phyloP scores from a whole-genome alignment of 2,888 invertebrate species.

The Drosophila suboccidentalis region DNA sequence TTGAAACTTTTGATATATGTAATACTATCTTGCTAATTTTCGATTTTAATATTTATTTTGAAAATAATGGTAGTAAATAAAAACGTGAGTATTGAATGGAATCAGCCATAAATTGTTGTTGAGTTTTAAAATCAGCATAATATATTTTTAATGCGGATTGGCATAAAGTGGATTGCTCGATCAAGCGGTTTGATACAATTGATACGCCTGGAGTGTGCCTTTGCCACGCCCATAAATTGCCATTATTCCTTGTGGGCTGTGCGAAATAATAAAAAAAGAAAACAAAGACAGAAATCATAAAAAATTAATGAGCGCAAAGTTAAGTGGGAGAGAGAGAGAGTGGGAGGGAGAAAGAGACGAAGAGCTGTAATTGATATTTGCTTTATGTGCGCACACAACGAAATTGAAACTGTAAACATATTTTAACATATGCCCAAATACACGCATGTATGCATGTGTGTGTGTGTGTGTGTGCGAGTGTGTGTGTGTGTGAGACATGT shows the following conservation, averaged over 20 bases:
- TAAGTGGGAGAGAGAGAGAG: not conserved
- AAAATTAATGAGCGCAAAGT: slow-evolving; percentile 13
- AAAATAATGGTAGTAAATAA: not conserved
- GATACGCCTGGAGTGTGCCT: slow-evolving; percentile 41
- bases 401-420: slow-evolving; percentile 66
- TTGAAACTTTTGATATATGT: not conserved
- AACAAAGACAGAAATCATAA: slow-evolving; percentile 34
- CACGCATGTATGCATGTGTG: not conserved
- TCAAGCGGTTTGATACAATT: slow-evolving; percentile 15
- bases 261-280: slow-evolving; percentile 9
- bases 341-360: slow-evolving; percentile 14
- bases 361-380: slow-evolving; percentile 68
- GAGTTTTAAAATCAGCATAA: not conserved
- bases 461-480: not conserved
- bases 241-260: slow-evolving; percentile 26
- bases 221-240: slow-evolving; percentile 54
- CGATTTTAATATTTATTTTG: not conserved
- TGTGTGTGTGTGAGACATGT: slow-evolving; percentile 8
- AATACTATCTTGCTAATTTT: not conserved
- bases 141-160: not conserved
- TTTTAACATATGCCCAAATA: slow-evolving; percentile 56
- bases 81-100: not conserved
- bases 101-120: not conserved
- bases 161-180: slow-evolving; percentile 2
- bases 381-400: slow-evolving; percentile 51